Conservation (phyloP, 92 coral and sea anemone genomes). For the Chrysogorgia sp. region DNA sequence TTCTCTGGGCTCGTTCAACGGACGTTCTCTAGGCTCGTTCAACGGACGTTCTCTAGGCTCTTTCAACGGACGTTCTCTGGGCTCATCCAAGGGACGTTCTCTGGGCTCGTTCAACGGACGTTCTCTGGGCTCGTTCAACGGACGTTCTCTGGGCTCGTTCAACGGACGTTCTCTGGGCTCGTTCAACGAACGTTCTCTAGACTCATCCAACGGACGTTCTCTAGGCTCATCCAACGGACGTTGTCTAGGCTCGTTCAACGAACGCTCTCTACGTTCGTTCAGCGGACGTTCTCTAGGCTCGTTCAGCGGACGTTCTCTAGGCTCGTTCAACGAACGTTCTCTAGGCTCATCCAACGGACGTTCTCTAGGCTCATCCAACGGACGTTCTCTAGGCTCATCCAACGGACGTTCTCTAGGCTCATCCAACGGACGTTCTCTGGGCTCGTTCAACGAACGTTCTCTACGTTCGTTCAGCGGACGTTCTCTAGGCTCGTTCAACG, state of each 20-base stretch:
- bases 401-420: conserved; percentile 64
- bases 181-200: conserved; percentile 66
- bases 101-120: conserved; percentile 67
- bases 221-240: conserved; percentile 75
- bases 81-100: conserved; percentile 72
- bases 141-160: conserved; percentile 72
- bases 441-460: conserved; percentile 73
- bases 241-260: conserved; percentile 65
- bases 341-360: conserved; percentile 66
- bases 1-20: too few relatives aligned
- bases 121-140: conserved; percentile 67
- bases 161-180: conserved; percentile 76
- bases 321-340: conserved; percentile 72
- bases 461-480: conserved; percentile 68
- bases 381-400: conserved; percentile 75
- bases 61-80: conserved; percentile 70
- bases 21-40: conserved; percentile 75
- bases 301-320: conserved; percentile 71
- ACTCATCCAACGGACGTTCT: conserved; percentile 69
- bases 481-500: conserved; percentile 67
- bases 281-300: conserved; percentile 73
- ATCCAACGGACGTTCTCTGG: conserved; percentile 71
- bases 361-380: conserved; percentile 68
- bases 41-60: conserved; percentile 64
- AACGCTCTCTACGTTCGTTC: conserved; percentile 65